Evolutionary conservation across 2,113 vertebrate species (phyloP).

Genomic region (Herpetotheres cachinnans): DNA sequence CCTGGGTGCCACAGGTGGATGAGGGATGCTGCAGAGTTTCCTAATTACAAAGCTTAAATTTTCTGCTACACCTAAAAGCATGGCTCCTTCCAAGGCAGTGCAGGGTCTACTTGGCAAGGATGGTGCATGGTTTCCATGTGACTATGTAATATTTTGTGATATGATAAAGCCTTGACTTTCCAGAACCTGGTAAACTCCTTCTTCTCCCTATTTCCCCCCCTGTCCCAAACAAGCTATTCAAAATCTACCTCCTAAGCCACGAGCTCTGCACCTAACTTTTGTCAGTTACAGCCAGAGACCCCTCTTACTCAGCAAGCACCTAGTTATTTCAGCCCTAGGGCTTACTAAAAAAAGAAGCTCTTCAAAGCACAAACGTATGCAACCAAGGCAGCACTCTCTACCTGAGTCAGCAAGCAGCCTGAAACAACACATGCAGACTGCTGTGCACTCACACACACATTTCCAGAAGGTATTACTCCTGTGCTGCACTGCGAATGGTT

Average conservation of each 20-base stretch:
- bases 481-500: neutral
- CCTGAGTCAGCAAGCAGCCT: constrained; percentile 64
- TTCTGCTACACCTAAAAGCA: neutral
- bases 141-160: neutral
- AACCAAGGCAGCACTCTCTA: constrained; percentile 17
- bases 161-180: neutral
- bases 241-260: neutral
- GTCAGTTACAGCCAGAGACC: neutral
- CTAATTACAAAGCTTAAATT: neutral
- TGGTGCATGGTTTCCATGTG: neutral
- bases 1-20: neutral
- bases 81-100: neutral
- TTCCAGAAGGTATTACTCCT: neutral
- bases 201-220: neutral
- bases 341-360: neutral
- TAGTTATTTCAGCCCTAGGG: neutral
- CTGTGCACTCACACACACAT: neutral
- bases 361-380: neutral
- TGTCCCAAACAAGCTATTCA: neutral
- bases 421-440: neutral
- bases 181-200: neutral
- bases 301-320: constrained; percentile 11
- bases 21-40: neutral
- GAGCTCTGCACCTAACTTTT: neutral
- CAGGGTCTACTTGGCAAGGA: neutral